Evolutionary conservation across 2,113 vertebrate species (phyloP).

Genomic region (Marmota monax): DNA sequence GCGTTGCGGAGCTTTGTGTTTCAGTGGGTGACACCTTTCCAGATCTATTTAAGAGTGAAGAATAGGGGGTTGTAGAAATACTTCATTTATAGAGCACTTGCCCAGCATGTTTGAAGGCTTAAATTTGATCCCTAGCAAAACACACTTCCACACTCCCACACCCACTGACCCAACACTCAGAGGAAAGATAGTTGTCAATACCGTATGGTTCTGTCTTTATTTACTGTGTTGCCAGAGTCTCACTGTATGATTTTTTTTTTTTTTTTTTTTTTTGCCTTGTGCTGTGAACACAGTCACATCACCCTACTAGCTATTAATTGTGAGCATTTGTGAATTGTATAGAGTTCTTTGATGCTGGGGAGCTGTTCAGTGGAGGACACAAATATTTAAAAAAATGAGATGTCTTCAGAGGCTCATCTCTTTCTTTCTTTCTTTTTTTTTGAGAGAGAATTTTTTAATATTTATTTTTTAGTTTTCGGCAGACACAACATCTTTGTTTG

Average conservation of each 20-base stretch:
- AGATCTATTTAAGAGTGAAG: background rate
- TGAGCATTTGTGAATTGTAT: background rate
- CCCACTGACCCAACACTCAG: too few species aligned
- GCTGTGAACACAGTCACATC: background rate
- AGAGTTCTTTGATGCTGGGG: background rate
- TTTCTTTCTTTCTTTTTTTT: background rate
- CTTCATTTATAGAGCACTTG: background rate
- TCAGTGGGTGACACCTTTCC: background rate
- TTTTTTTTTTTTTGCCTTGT: background rate
- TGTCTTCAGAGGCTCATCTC: slow-evolving; percentile 63
- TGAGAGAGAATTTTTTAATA: too few species aligned
- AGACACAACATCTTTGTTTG: too few species aligned
- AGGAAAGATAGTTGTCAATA: background rate
- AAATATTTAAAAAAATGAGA: slow-evolving; percentile 75
- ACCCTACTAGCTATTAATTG: background rate
- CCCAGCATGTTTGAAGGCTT: background rate
- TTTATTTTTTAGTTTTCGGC: too few species aligned
- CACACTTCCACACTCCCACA: too few species aligned
- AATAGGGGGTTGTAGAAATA: background rate
- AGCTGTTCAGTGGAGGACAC: background rate
- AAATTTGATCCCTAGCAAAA: background rate
- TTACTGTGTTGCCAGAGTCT: slow-evolving; percentile 28
- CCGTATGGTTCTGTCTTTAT: background rate
- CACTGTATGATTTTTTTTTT: background rate
- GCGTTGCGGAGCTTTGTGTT: background rate